phyloP scores from a whole-genome alignment of 2,888 invertebrate genomes.

The Drosophila affinis region DNA sequence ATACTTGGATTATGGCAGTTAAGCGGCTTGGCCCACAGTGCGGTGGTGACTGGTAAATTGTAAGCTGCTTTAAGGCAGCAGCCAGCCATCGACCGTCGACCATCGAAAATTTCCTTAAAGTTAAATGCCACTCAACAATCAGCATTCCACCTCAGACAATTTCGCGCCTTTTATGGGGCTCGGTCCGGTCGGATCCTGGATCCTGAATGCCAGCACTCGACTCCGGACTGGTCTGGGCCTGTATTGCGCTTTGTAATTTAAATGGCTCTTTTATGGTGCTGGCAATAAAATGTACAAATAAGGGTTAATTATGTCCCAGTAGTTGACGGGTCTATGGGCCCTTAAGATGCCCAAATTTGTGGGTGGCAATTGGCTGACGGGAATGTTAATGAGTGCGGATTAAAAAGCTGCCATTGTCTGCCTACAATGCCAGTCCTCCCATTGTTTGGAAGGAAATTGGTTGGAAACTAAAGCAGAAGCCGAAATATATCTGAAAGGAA shows the following conservation, averaged over 20 bases:
- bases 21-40: constrained; percentile 74
- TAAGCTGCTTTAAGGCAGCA: constrained; percentile 66
- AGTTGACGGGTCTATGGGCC: constrained; percentile 48
- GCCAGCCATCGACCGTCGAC: background rate
- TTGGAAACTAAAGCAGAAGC: too few species aligned
- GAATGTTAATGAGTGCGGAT: constrained; percentile 59
- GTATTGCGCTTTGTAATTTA: constrained; percentile 61
- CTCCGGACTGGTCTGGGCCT: constrained; percentile 11
- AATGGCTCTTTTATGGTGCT: constrained; percentile 76
- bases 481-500: too few species aligned
- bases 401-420: too few species aligned
- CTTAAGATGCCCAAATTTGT: constrained; percentile 58
- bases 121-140: constrained; percentile 33
- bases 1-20: constrained; percentile 82
- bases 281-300: constrained; percentile 81
- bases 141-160: constrained; percentile 41
- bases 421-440: too few species aligned
- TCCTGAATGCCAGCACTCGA: background rate
- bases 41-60: constrained; percentile 52
- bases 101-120: constrained; percentile 49
- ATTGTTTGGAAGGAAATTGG: too few species aligned
- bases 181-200: constrained; percentile 3
- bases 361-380: constrained; percentile 49
- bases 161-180: constrained; percentile 17
- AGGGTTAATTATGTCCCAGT: constrained; percentile 79